Conservation (phyloP, 2,113 vertebrate genomes). For the Tylochromis polylepis region DNA sequence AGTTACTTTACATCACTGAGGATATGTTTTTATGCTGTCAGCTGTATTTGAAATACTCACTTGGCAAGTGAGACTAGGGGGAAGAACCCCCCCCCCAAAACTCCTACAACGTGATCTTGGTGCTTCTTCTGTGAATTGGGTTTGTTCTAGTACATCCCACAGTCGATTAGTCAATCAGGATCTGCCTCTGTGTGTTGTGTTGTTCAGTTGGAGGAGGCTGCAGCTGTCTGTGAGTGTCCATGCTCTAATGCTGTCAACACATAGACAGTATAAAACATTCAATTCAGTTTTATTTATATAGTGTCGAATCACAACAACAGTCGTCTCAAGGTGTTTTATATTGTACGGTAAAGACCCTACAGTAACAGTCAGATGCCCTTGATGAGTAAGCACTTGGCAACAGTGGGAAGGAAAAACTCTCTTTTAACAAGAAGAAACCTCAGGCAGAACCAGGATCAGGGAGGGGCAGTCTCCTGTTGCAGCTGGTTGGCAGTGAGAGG, state of each 20-base stretch:
- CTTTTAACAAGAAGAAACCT: not conserved
- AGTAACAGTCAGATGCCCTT: not conserved
- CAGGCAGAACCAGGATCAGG: not conserved
- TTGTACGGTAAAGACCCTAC: not conserved
- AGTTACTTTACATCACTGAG: not conserved
- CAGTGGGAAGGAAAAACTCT: not conserved
- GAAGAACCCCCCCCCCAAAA: not conserved
- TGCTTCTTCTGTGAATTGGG: not conserved
- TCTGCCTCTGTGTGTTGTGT: not conserved
- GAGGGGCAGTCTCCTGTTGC: not conserved
- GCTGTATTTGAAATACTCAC: not conserved
- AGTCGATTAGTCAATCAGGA: not conserved
- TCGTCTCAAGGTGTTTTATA: not conserved
- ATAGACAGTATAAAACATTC: not conserved
- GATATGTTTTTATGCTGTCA: not conserved
- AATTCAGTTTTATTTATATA: not conserved
- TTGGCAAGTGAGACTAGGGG: not conserved
- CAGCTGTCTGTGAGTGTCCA: not conserved
- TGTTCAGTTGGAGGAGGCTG: not conserved
- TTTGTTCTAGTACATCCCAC: not conserved
- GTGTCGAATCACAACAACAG: not conserved
- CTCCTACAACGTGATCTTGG: not conserved
- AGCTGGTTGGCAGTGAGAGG: not conserved
- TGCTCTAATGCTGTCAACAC: not conserved
- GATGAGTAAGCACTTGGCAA: not conserved